These are phyloP conservation scores for Emydoidea blandingii DNA, from an alignment of 2,797 vertebrate genomes.

Conservation along the genomic window DNA sequence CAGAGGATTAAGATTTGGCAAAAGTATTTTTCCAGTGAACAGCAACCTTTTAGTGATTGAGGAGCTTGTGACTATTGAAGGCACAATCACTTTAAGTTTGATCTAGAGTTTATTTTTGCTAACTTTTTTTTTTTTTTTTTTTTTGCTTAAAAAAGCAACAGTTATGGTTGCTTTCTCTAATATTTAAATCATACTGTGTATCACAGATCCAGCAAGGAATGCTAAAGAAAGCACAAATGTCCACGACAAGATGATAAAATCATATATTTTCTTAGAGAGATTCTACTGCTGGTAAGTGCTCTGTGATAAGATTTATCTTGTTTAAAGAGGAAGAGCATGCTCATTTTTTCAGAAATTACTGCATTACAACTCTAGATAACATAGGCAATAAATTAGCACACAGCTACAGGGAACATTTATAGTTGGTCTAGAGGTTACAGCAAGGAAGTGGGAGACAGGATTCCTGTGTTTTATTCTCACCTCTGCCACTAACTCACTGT, in stretches of 20 bases:
- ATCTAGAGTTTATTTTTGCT: not conserved
- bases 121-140: not conserved
- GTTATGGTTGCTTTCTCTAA: not conserved
- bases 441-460: not conserved
- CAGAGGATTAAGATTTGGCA: not conserved
- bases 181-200: conserved; percentile 9
- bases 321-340: not conserved
- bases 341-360: not conserved
- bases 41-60: not conserved
- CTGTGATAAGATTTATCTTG: not conserved
- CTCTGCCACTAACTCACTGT: not conserved
- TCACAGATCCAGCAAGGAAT: not conserved
- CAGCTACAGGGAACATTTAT: not conserved
- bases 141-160: not conserved
- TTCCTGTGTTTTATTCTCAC: not conserved
- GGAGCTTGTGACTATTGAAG: not conserved
- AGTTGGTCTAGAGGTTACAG: not conserved
- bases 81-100: not conserved
- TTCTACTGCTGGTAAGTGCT: not conserved
- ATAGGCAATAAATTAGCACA: not conserved
- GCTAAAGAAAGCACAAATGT: not conserved
- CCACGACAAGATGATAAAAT: not conserved
- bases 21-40: not conserved
- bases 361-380: not conserved
- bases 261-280: conserved; percentile 19